Evolutionary conservation across 1,140 invertebrate genomes (phyloP).

Genomic region (Melipona quadrifasciata): DNA sequence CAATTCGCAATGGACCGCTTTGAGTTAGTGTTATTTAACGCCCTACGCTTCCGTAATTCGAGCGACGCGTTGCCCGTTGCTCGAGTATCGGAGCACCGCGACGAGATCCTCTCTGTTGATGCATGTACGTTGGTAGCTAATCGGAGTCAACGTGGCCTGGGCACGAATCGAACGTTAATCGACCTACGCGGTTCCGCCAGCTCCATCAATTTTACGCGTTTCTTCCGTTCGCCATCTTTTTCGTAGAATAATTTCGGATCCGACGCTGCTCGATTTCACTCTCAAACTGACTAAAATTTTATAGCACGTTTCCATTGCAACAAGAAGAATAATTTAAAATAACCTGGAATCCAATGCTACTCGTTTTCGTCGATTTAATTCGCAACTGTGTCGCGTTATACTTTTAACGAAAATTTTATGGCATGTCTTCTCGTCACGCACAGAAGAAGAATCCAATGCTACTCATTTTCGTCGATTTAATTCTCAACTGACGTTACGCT

Average conservation of each 20-base stretch:
- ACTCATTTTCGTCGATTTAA: no score
- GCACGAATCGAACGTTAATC: slow-evolving; percentile 14
- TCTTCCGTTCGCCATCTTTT: background rate
- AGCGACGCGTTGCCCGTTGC: background rate
- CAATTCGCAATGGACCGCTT: slow-evolving; percentile 41
- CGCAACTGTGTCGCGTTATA: background rate
- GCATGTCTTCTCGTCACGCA: no score
- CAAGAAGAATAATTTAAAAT: no score
- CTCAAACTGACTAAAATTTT: background rate
- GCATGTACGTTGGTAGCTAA: slow-evolving; percentile 8
- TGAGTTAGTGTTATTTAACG: slow-evolving; percentile 46
- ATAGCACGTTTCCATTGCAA: no score
- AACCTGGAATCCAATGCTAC: background rate
- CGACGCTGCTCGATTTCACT: background rate
- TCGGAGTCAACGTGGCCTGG: background rate
- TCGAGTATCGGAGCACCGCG: background rate
- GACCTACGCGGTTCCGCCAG: background rate
- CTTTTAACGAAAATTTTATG: no score
- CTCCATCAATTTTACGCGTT: background rate
- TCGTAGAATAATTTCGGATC: no score
- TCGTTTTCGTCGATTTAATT: background rate
- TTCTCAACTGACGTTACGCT: no score
- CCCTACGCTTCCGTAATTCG: slow-evolving; percentile 23
- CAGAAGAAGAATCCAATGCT: no score
- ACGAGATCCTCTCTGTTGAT: background rate